Evolutionary conservation across 2,797 vertebrate genomes (phyloP), one percentile per base, ranked within the genome.

Genomic region (Macrochelys suwanniensis): DNA sequence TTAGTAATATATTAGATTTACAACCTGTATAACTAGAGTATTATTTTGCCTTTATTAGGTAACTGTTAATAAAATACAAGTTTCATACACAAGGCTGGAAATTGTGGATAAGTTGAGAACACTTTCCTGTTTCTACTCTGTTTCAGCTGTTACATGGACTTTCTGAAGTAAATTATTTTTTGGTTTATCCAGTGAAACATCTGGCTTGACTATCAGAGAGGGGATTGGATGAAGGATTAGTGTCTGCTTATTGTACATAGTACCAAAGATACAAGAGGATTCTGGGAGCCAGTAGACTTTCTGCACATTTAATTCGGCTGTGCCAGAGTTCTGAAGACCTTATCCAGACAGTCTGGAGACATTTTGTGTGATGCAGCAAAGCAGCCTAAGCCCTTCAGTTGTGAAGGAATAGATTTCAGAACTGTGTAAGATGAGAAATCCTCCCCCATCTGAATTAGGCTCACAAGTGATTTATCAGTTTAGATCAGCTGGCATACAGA

Each of bases 161-260:
- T 95, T 77, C 85, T 91, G n/a, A 89, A 97, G 77, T 92, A 96
- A 98, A 96, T 97, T 91, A 93, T 82, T 95, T 95, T 97, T 97
- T 94, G 71, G 42, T 94, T 97, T 97, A 96, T 97, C 95, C n/a
- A 83, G 5, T 45, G 65, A 76, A 90, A 97, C 97, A 97, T 97
- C 97, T 97, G 92, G 92, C 89, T 87, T 92, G 93, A 91, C 54
- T 97, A 89, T 95, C 93, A 95, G 61, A 57, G 85, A 92, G 94
- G 93, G 89, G 85, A 92, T 88, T 81, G 37, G 86, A 84, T 82
- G 84, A 51, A 85, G 97, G 94, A 96, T 97, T 90, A 93, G 89
- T 89, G 84, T 96, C 96, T 96, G 95, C 83, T 96, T 95, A 84
- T 91, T 95, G 92, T 92, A 90, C 92, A 74, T 80, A 71, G 77